A percentile compares a stretch with the other conserved stretches of the same genome.
These are phyloP conservation scores for Lasioglossum marginatum DNA, from an alignment of 2,888 invertebrate species.

Conservation along the genomic window DNA sequence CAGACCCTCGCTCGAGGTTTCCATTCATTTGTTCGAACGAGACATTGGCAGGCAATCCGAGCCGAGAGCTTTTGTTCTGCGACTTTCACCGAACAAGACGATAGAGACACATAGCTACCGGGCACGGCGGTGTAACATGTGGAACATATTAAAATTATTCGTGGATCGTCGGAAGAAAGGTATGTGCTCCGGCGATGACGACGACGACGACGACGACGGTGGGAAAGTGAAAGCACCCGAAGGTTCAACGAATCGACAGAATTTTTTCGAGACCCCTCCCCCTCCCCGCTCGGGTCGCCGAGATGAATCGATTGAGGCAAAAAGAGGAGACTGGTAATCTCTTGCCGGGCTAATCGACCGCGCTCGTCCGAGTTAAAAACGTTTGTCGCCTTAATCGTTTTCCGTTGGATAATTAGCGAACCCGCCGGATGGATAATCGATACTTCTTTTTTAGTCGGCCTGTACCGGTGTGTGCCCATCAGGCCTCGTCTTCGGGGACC, in stretches of 20 bases:
- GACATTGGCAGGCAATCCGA: slow-evolving; percentile 1
- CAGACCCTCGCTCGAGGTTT: neutral
- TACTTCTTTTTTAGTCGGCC: slow-evolving; percentile 45
- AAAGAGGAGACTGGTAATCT: slow-evolving; percentile 17
- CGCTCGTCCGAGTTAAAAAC: slow-evolving; percentile 34
- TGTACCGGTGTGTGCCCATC: slow-evolving; percentile 42
- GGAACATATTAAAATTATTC: neutral
- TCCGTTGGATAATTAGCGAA: slow-evolving; percentile 48
- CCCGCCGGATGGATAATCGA: slow-evolving; percentile 47
- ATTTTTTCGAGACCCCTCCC: slow-evolving; percentile 1
- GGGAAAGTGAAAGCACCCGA: slow-evolving; percentile 46
- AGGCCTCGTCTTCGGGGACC: slow-evolving; percentile 58
- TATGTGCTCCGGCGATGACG: neutral
- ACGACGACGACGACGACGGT: neutral
- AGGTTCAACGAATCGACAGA: slow-evolving; percentile 20
- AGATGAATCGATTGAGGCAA: slow-evolving; percentile 34
- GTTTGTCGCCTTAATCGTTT: slow-evolving; percentile 45
- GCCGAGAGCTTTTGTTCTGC: neutral
- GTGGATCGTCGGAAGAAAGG: neutral
- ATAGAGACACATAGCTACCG: neutral
- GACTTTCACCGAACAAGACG: neutral
- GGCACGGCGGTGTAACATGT: neutral
- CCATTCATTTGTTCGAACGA: neutral
- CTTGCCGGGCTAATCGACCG: slow-evolving; percentile 35
- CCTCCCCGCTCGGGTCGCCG: neutral